Evolutionary conservation across 2,888 invertebrate species (phyloP).

Genomic region (Tineola bisselliella): DNA sequence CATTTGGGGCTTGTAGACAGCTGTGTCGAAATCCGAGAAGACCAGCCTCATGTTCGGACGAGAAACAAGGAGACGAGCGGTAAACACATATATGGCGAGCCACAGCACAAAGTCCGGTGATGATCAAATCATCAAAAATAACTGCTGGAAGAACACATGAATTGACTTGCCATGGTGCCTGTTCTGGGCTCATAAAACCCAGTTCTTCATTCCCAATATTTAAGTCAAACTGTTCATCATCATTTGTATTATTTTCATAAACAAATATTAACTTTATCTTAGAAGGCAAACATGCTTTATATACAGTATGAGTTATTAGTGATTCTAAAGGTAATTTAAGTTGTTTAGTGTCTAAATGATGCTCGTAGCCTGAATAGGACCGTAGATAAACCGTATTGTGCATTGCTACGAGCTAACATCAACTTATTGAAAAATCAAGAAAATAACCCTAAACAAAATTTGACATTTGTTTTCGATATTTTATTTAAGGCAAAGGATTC

Average conservation of each 20-base stretch:
- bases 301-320: slow-evolving; percentile 69
- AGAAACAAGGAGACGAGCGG: slow-evolving; percentile 21
- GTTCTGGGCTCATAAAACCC: slow-evolving; percentile 30
- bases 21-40: slow-evolving; percentile 83
- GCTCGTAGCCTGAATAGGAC: slow-evolving; percentile 26
- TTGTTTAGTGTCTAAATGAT: slow-evolving; percentile 23
- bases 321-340: slow-evolving; percentile 67
- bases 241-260: slow-evolving; percentile 23
- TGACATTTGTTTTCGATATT: neutral
- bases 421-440: too few species aligned
- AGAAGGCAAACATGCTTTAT: slow-evolving; percentile 65
- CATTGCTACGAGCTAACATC: slow-evolving; percentile 19
- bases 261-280: slow-evolving; percentile 52
- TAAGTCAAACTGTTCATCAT: slow-evolving; percentile 22
- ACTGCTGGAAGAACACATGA: slow-evolving; percentile 73
- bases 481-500: neutral
- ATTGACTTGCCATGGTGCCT: slow-evolving; percentile 57
- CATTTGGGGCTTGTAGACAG: slow-evolving; percentile 84
- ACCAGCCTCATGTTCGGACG: slow-evolving; percentile 47
- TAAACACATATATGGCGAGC: slow-evolving; percentile 45
- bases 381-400: slow-evolving; percentile 37
- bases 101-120: slow-evolving; percentile 83
- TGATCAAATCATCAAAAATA: slow-evolving; percentile 67
- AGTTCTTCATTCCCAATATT: slow-evolving; percentile 36
- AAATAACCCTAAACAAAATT: neutral